Base-by-base conservation (phyloP, 2,113 vertebrate species). In the Dicerorhinus sumatrensis region DNA sequence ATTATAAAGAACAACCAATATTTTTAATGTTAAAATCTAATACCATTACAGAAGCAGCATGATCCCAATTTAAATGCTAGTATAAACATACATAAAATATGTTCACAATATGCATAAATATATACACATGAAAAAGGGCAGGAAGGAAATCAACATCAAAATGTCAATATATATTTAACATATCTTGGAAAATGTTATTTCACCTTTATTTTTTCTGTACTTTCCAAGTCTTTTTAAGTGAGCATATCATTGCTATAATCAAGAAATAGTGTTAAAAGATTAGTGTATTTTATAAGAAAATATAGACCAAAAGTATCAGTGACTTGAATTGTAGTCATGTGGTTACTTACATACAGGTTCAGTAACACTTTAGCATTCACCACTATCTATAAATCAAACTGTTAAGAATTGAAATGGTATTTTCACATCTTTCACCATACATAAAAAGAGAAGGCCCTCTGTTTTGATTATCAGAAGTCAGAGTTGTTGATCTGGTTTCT, bases 341-440 rank as follows among this genome's bases (percentile, higher is more conserved):
- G 14, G 46, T 65, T 94, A 80, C 7, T 54, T 70, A 81, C 17
- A 69, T 13, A 70, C 1, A 91, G 76, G 18, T 92, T 90, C 81
- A 81, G 3, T 81, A 92, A 96, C 48, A 96, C 13, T 79, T 67
- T 79, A 27, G 63, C 63, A 63, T 92, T 94, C 16, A 76, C 48
- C 51, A 83, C 23, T 85, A 89, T 72, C 17, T 93, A 56, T 69
- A 91, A 72, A 65, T 80, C 16, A 96, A 36, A 85, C 23, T 85
- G 36, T 60, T 76, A 94, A 92, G 51, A 96, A 96, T 73, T 72
- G 69, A 95, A 95, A 93, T 29, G 10, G 31, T 91, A 63, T 60
- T 77, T 91, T 86, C 62, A 86, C 3, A 83, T 85, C 12, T 76
- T 46, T 85, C 67, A 77, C 27, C 48, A 92, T n/a, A 82, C 13